Conservation (phyloP, 2,888 invertebrate genomes). For the Drosophila nigricruria region DNA sequence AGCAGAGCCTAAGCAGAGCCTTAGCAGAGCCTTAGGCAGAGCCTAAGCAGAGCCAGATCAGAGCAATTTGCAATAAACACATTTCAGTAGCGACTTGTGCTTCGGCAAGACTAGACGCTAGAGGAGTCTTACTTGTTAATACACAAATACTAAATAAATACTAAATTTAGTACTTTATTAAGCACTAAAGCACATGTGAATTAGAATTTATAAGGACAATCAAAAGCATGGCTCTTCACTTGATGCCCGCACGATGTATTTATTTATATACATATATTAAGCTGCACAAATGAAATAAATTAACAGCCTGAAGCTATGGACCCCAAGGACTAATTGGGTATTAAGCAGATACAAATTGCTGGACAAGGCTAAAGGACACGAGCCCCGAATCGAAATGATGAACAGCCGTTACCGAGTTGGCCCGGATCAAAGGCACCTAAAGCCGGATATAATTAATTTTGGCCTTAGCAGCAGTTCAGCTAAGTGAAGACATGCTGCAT, state of each 20-base stretch:
- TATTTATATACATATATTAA: background rate
- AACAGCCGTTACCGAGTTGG: background rate
- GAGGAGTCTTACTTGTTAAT: too few species aligned
- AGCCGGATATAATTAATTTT: slow-evolving; percentile 78
- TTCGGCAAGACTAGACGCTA: too few species aligned
- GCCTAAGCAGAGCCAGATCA: too few species aligned
- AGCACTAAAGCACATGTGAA: background rate
- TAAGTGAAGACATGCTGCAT: slow-evolving; percentile 62
- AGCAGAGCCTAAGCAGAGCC: too few species aligned
- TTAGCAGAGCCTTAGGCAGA: too few species aligned
- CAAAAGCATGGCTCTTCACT: background rate
- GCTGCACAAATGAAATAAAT: slow-evolving; percentile 36
- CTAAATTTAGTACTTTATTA: background rate
- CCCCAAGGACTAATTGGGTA: slow-evolving; percentile 70
- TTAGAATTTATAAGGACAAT: slow-evolving; percentile 2
- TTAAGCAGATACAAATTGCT: slow-evolving; percentile 68
- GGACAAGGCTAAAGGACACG: slow-evolving; percentile 24
- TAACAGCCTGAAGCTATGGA: slow-evolving; percentile 17
- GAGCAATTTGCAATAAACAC: too few species aligned
- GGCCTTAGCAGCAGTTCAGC: slow-evolving; percentile 23
- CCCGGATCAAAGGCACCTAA: slow-evolving; percentile 61
- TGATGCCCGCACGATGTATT: background rate
- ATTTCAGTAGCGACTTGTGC: too few species aligned
- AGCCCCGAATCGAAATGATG: background rate
- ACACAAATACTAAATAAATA: too few species aligned